Evolutionary conservation across 2,888 invertebrate species (phyloP), one percentile per base, ranked within the genome.

Genomic region (Tupiocoris notatus): DNA sequence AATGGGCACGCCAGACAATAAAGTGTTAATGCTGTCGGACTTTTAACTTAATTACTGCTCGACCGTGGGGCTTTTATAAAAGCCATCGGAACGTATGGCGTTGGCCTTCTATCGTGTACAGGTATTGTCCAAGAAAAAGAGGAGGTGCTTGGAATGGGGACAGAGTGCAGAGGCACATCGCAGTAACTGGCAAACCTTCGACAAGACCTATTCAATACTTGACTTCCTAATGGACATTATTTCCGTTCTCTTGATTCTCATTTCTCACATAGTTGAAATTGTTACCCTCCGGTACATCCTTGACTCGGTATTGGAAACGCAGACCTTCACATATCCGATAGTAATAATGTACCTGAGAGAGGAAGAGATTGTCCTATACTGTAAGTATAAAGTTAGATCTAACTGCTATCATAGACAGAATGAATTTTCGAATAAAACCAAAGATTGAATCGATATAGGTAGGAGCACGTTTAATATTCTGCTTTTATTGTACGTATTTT

Each of bases 131-230:
- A n/a, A 70, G 57, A 16, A 58, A 56, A n/a, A n/a, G n/a, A n/a
- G n/a, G n/a, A n/a, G n/a, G n/a, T n/a, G n/a, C n/a, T 39, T n/a
- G 63, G 73, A 73, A 73, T 73, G 73, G 73, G 73, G 73, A 73
- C 73, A 65, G 9, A 16, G 39, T n/a, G n/a, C n/a, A n/a, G n/a
- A n/a, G n/a, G n/a, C n/a, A n/a, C n/a, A n/a, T n/a, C n/a, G n/a
- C n/a, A n/a, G 39, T 39, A 39, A 39, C 39, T 39, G 39, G 39
- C 39, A 39, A 39, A 39, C 39, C 39, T 39, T 39, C 39, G 39
- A 3, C 39, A 12, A 39, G 39, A 39, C 39, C 39, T 3, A 39
- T 12, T 39, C 39, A 39, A 39, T 39, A 39, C 39, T 39, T 39
- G 12, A 39, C 39, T 39, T 39, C 39, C 39, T 39, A 39, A 39